Evolutionary conservation across 1,140 invertebrate genomes (phyloP).

Genomic region (Tetragnatha versicolor): DNA sequence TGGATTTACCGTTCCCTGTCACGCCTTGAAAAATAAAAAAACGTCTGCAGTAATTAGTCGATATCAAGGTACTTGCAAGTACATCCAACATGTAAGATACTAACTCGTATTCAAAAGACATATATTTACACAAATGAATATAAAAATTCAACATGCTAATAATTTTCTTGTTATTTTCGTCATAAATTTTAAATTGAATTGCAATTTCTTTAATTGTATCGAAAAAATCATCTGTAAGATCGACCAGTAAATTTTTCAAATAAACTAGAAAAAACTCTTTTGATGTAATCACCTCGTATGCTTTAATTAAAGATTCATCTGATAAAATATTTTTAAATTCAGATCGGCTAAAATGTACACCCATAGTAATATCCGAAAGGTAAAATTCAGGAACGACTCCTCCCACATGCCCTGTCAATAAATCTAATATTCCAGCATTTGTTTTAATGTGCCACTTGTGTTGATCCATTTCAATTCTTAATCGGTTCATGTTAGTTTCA

Average conservation of each 20-base stretch:
- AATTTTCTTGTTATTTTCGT: background rate
- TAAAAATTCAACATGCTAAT: constrained; percentile 21
- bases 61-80: constrained; percentile 9
- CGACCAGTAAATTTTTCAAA: constrained; percentile 14
- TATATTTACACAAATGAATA: constrained; percentile 22
- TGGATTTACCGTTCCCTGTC: constrained; percentile 30
- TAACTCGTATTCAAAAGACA: constrained; percentile 21
- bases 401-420: constrained; percentile 11
- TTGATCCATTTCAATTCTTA: constrained; percentile 14
- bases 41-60: constrained; percentile 12
- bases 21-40: constrained; percentile 18
- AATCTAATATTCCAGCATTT: constrained; percentile 15
- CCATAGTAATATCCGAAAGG: background rate
- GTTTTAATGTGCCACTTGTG: constrained; percentile 20
- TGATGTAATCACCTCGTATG: background rate
- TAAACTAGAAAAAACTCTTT: background rate
- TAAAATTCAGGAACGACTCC: constrained; percentile 10
- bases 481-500: background rate
- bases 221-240: constrained; percentile 6
- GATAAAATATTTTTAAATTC: background rate
- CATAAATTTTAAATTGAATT: background rate
- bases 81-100: background rate
- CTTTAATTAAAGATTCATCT: background rate
- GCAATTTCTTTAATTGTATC: constrained; percentile 1
- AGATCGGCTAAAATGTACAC: background rate